phyloP scores from a whole-genome alignment of 2,888 invertebrate genomes.

The Meghimatium bilineatum region DNA sequence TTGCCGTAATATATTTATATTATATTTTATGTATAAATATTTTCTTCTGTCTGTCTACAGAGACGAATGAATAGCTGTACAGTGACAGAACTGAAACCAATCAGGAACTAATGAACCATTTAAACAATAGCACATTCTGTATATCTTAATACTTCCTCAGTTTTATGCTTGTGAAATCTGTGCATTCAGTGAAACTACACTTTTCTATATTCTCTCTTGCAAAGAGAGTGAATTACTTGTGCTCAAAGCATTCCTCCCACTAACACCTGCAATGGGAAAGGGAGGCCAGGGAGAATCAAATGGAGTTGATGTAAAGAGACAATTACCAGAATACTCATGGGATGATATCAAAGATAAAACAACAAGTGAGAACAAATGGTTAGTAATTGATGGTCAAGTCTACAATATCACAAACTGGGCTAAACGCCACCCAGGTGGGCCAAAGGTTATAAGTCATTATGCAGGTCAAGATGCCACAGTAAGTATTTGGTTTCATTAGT shows the following conservation, averaged over 20 bases:
- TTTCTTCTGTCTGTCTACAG: neutral
- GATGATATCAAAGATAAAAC: constrained; percentile 70
- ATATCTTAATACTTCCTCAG: neutral
- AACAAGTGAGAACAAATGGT: constrained; percentile 69
- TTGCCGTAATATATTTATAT: too few species aligned
- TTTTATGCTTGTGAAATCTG: neutral
- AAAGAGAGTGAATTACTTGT: neutral
- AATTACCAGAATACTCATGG: constrained; percentile 61
- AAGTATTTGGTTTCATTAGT: constrained; percentile 33
- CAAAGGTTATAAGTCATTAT: constrained; percentile 73
- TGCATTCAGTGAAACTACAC: neutral
- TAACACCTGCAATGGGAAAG: constrained; percentile 19
- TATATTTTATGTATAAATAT: too few species aligned
- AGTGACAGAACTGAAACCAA: neutral
- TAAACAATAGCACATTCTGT: neutral
- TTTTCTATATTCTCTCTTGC: neutral
- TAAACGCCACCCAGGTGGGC: constrained; percentile 75
- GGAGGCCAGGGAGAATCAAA: constrained; percentile 38
- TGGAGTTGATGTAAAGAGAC: constrained; percentile 21
- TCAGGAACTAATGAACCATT: neutral
- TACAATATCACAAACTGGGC: constrained; percentile 75
- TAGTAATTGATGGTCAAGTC: constrained; percentile 75
- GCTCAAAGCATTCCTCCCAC: neutral
- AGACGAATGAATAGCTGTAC: neutral
- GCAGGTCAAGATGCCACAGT: constrained; percentile 73